Base-by-base conservation (phyloP, 2,113 vertebrate genomes). In the Passerina amoena region DNA sequence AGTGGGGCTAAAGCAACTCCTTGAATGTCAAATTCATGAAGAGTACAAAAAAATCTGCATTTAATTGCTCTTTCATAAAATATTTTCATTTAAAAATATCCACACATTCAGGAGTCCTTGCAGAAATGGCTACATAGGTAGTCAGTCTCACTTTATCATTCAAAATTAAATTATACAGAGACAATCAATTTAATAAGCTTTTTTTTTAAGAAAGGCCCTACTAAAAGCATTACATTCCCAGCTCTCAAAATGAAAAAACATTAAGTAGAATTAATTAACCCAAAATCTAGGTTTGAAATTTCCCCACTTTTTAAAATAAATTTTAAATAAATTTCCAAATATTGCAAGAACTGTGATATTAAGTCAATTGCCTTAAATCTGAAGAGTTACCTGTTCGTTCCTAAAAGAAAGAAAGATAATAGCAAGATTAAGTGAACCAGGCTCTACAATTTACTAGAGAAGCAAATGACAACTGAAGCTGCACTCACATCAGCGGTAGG, bases 401-500 rank as follows among this genome's bases (percentile, higher is more conserved):
- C 51, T 66, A 81, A 68, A 86, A 28, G 30, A 85, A 31, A 47
- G 15, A 54, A 73, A 94, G 44, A 28, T 8, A 79, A 75, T 0
- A 89, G n/a, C 28, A 50, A 81, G n/a, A n/a, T 59, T 75, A 85
- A 92, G 50, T 35, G 40, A 87, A 50, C 18, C 6, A 4, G 76
- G 73, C 22, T 86, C 45, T 70, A 56, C 8, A 54, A 35, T 28
- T 12, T 66, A 69, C 10, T 38, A 45, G 12, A 69, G n/a, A 83
- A 88, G 20, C 40, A 83, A 63, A 57, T 35, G 48, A 78, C 63
- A 47, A 31, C 63, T 70, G 61, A 64, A 61, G 30, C 37, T n/a
- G 35, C 14, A 98, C 99, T 98, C 97, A 99, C 99, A 79, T 99
- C 98, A 72, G 99, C 99, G 9, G 98, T 97, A 38, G 99, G 99